Evolutionary conservation across 2,888 invertebrate species (phyloP).

Genomic region (Acheta domesticus): DNA sequence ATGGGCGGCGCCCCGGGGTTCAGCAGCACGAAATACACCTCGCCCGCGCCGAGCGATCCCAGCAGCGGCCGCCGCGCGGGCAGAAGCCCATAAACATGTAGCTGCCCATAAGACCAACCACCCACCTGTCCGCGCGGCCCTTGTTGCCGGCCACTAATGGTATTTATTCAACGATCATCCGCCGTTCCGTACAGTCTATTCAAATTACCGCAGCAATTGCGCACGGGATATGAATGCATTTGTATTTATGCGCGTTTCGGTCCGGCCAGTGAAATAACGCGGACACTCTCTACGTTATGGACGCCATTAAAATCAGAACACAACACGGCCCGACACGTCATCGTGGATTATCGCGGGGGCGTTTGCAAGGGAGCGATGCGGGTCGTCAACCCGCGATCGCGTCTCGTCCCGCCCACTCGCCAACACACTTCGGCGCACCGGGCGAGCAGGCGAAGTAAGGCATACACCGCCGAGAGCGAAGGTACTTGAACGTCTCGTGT

Average conservation of each 20-base stretch:
- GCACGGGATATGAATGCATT: not conserved
- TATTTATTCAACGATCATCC: not conserved
- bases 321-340: too few species aligned
- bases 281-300: too few species aligned
- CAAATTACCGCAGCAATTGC: slow-evolving; percentile 7
- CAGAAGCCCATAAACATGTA: not conserved
- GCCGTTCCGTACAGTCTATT: not conserved
- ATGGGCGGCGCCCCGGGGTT: too few species aligned
- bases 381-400: not conserved
- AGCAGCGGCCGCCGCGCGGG: not conserved
- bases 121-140: not conserved
- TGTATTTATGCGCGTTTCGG: too few species aligned
- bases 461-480: not conserved
- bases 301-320: too few species aligned
- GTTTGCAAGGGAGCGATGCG: not conserved
- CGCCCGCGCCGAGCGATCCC: too few species aligned
- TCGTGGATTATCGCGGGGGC: too few species aligned
- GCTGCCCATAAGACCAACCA: not conserved
- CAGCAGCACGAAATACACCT: too few species aligned
- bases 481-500: not conserved
- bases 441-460: too few species aligned
- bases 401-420: not conserved
- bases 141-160: not conserved
- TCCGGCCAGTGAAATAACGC: too few species aligned
- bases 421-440: too few species aligned